Evolutionary conservation across 2,113 vertebrate genomes (phyloP).

Genomic region (Benthochromis sp.): DNA sequence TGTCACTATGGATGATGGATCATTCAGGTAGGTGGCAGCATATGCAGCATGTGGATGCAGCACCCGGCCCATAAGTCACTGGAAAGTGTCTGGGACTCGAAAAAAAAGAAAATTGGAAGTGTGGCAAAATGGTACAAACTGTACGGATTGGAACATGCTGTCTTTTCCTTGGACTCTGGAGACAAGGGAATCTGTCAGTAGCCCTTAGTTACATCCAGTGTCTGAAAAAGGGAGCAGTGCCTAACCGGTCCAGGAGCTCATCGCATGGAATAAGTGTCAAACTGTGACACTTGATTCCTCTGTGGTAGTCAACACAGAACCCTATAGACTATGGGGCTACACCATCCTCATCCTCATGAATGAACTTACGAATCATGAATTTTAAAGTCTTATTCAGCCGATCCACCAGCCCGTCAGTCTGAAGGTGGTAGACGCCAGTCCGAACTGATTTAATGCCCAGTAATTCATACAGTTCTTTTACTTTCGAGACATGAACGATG

Average conservation of each 20-base stretch:
- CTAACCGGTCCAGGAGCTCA: neutral
- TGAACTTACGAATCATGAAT: neutral
- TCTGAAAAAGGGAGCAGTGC: neutral
- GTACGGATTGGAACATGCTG: rapidly evolving
- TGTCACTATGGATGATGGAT: neutral
- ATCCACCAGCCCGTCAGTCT: neutral
- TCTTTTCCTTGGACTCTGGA: neutral
- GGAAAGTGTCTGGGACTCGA: neutral
- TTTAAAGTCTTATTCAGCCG: neutral
- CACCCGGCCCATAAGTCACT: neutral
- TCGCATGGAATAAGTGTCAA: neutral
- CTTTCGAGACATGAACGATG: neutral
- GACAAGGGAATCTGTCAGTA: neutral
- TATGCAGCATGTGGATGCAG: neutral
- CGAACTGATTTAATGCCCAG: neutral
- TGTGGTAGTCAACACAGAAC: neutral
- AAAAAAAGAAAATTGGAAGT: neutral
- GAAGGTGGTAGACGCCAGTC: neutral
- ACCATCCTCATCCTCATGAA: neutral
- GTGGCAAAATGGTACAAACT: neutral
- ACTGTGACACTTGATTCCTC: neutral
- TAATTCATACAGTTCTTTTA: neutral
- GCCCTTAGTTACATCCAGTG: neutral
- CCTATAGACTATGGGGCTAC: neutral
- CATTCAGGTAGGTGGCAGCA: neutral